Conservation (phyloP, 92 coral and sea anemone species). For the Epizoanthus scotinus region DNA sequence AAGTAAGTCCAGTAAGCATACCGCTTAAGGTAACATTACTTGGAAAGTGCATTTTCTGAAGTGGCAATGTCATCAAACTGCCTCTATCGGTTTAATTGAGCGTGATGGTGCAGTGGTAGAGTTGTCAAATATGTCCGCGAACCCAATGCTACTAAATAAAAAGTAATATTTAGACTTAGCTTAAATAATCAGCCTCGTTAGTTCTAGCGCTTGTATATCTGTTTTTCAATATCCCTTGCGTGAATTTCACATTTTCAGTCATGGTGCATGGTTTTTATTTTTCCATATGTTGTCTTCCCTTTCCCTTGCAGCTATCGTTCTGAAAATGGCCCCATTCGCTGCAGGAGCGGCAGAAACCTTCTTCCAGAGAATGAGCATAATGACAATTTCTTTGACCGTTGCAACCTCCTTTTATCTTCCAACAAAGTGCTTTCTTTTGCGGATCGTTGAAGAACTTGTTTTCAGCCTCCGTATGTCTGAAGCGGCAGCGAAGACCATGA, state of each 20-base stretch:
- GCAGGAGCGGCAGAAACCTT: slow-evolving; percentile 20
- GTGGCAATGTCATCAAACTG: slow-evolving; percentile 24
- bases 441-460: neutral
- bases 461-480: slow-evolving; percentile 15
- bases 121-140: slow-evolving; percentile 48
- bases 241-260: neutral
- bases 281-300: neutral
- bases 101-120: slow-evolving; percentile 17
- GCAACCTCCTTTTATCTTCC: neutral
- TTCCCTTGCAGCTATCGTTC: neutral
- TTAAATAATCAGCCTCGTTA: too few species aligned
- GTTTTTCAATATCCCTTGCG: too few species aligned
- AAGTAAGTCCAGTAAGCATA: slow-evolving; percentile 30
- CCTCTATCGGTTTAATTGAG: slow-evolving; percentile 33
- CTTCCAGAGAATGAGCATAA: neutral
- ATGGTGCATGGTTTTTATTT: too few species aligned
- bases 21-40: slow-evolving; percentile 42
- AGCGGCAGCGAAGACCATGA: neutral
- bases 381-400: neutral
- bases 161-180: too few species aligned
- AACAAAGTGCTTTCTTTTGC: neutral
- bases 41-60: slow-evolving; percentile 50
- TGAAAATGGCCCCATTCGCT: slow-evolving; percentile 35
- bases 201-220: too few species aligned
- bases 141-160: too few species aligned